A percentile compares a stretch with the other conserved stretches of the same genome.
Conservation (phyloP, 2,113 vertebrate genomes). For the Toxotes jaculatrix region DNA sequence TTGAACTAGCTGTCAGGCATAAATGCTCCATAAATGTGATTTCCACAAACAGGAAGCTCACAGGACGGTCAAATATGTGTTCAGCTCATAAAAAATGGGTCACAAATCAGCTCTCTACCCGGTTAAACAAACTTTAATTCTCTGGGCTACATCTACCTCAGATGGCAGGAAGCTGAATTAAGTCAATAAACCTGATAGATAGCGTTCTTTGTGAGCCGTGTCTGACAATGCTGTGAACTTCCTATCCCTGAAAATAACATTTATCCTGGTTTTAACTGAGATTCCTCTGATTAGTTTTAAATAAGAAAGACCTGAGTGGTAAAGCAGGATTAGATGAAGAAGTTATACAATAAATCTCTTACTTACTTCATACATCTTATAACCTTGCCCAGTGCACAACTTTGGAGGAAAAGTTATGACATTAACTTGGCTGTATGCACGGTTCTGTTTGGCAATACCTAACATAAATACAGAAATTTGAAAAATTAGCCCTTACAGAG, state of each 20-base stretch:
- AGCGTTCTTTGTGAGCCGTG: slow-evolving; percentile 7
- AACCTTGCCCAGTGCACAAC: background rate
- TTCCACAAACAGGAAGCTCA: background rate
- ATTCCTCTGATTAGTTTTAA: background rate
- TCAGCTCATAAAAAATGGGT: slow-evolving; percentile 18
- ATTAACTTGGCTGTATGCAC: background rate
- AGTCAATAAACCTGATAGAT: slow-evolving; percentile 30
- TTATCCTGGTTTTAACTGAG: background rate
- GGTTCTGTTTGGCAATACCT: no score
- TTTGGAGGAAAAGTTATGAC: background rate
- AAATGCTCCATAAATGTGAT: slow-evolving; percentile 15
- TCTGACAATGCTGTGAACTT: slow-evolving; percentile 3
- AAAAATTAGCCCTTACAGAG: no score
- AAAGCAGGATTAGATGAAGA: background rate
- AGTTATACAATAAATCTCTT: background rate
- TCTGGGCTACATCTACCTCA: slow-evolving; percentile 2
- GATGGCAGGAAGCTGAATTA: slow-evolving; percentile 2
- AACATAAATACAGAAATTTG: no score
- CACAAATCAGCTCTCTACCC: slow-evolving; percentile 7
- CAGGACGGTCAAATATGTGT: background rate
- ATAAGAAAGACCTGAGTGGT: background rate
- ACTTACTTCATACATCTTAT: background rate
- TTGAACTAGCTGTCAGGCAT: background rate
- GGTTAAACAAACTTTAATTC: slow-evolving; percentile 27
- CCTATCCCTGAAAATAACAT: background rate